Evolutionary conservation across 2,888 invertebrate genomes (phyloP).

Genomic region (Lysandra bellargus): DNA sequence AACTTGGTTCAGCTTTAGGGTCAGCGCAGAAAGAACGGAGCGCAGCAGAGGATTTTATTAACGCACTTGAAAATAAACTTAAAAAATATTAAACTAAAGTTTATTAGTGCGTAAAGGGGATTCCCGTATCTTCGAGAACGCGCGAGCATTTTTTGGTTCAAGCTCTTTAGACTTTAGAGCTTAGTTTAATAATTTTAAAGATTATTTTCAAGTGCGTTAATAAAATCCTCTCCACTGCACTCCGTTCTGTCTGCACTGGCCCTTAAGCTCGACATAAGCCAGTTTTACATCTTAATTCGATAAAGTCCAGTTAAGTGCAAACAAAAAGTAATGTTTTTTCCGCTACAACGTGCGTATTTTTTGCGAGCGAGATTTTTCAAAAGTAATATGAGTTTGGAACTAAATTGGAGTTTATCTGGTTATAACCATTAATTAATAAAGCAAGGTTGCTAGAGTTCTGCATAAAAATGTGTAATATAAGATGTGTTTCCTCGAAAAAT

Average conservation of each 20-base stretch:
- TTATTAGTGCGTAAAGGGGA: too few relatives aligned
- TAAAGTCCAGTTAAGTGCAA: conserved; percentile 35
- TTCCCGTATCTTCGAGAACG: too few relatives aligned
- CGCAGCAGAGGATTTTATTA: too few relatives aligned
- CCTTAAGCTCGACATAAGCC: conserved; percentile 36
- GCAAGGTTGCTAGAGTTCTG: background rate
- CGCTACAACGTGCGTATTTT: background rate
- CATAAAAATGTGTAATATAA: background rate
- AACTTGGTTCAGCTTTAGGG: conserved; percentile 34
- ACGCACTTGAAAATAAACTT: too few relatives aligned
- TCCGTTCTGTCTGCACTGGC: too few relatives aligned
- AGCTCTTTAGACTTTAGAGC: too few relatives aligned
- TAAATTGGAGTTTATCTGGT: background rate
- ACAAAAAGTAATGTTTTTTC: conserved; percentile 40
- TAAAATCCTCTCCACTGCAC: too few relatives aligned
- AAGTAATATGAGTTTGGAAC: background rate
- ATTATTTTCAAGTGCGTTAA: too few relatives aligned
- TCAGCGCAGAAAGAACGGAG: too few relatives aligned
- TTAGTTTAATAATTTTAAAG: too few relatives aligned
- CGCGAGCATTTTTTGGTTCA: too few relatives aligned
- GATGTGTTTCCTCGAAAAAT: background rate
- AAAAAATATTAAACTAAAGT: too few relatives aligned
- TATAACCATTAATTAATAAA: background rate
- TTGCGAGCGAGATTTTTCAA: background rate
- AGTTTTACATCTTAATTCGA: conserved; percentile 39